Conservation (phyloP, 2,797 vertebrate genomes). For the Acipenser oxyrinchus region DNA sequence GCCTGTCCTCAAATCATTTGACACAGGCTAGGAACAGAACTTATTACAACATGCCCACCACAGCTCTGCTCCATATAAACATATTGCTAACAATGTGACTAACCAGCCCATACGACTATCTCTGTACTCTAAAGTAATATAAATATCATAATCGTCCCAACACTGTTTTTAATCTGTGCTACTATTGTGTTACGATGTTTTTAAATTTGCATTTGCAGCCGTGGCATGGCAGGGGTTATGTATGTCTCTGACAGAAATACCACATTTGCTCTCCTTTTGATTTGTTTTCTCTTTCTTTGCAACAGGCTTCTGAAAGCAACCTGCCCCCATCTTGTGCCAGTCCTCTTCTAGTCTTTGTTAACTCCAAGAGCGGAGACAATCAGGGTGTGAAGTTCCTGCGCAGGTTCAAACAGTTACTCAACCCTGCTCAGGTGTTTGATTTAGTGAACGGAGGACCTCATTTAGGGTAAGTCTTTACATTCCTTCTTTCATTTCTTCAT, state of each 20-base stretch:
- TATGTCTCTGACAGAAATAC: too few relatives aligned
- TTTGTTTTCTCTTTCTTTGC: constrained; percentile 34
- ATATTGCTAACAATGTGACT: too few relatives aligned
- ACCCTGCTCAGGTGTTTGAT: constrained; percentile 97
- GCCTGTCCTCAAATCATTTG: too few relatives aligned
- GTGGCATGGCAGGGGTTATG: too few relatives aligned
- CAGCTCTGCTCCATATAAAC: too few relatives aligned
- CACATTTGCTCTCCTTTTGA: constrained; percentile 30
- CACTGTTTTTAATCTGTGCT: neutral
- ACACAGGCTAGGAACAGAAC: too few relatives aligned
- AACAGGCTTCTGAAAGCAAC: constrained; percentile 96
- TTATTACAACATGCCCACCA: too few relatives aligned
- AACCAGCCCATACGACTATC: too few relatives aligned
- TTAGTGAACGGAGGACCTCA: constrained; percentile 95
- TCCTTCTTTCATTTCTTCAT: neutral
- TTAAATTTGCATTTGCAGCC: too few relatives aligned
- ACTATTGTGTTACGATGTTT: neutral
- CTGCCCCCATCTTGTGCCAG: constrained; percentile 93
- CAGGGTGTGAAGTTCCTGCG: constrained; percentile 97
- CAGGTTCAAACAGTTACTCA: constrained; percentile 95
- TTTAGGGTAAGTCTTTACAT: constrained; percentile 72
- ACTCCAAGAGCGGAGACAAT: constrained; percentile 98
- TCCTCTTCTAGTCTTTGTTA: constrained; percentile 94
- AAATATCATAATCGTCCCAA: too few relatives aligned
- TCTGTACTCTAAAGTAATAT: too few relatives aligned